Evolutionary conservation across 2,113 vertebrate species (phyloP).

Genomic region (Spea bombifrons): DNA sequence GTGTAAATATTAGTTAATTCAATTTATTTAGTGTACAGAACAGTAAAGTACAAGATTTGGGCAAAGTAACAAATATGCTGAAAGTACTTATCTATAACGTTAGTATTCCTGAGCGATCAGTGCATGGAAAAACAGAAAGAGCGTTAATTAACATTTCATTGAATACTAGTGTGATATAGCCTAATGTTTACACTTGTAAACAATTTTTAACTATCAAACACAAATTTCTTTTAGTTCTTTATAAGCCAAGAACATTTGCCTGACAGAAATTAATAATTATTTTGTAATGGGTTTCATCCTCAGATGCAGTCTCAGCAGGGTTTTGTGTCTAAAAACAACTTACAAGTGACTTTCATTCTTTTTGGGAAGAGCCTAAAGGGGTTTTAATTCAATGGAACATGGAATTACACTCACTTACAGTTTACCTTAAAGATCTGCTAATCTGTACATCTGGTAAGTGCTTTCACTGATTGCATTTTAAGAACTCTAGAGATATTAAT

Average conservation of each 20-base stretch:
- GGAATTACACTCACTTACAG: conserved; percentile 23
- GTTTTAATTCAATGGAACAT: conserved; percentile 25
- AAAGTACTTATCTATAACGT: too few relatives aligned
- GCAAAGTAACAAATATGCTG: too few relatives aligned
- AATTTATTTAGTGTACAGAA: too few relatives aligned
- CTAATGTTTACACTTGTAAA: neutral
- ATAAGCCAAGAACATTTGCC: neutral
- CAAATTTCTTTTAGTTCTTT: neutral
- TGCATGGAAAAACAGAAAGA: too few relatives aligned
- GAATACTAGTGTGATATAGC: neutral
- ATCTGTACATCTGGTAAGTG: conserved; percentile 34
- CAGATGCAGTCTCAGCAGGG: conserved; percentile 15
- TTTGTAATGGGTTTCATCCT: conserved; percentile 17
- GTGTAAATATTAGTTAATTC: too few relatives aligned
- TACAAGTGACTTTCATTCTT: conserved; percentile 23
- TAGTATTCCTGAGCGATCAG: too few relatives aligned
- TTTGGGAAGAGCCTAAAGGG: conserved; percentile 27
- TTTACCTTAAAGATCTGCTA: conserved; percentile 28
- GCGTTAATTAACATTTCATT: neutral
- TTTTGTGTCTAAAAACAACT: conserved; percentile 25
- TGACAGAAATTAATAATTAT: conserved; percentile 15
- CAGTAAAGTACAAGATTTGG: too few relatives aligned
- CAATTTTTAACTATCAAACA: neutral
- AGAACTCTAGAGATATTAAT: conserved; percentile 11
- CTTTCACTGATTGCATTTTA: conserved; percentile 25